phyloP scores from a whole-genome alignment of 2,888 invertebrate species.

The Noctua janthina region DNA sequence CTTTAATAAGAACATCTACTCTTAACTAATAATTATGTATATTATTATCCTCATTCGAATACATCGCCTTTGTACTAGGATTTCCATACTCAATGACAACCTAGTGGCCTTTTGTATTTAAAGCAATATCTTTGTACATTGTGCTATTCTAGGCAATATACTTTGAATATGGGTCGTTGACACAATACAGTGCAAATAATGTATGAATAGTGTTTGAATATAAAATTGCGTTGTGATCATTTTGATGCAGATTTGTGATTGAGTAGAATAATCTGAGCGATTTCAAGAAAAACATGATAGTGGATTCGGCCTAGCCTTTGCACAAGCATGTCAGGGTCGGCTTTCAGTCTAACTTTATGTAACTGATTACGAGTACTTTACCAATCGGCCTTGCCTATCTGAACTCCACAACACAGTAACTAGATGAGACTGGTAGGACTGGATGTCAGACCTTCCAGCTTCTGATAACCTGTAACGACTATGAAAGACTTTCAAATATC shows the following conservation, averaged over 20 bases:
- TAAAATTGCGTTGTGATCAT: neutral
- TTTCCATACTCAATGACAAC: slow-evolving; percentile 37
- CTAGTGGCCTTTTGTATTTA: slow-evolving; percentile 22
- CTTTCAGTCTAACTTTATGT: neutral
- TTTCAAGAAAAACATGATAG: neutral
- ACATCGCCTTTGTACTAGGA: slow-evolving; percentile 30
- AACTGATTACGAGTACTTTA: too few species aligned
- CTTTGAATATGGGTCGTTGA: neutral
- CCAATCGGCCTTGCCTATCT: neutral
- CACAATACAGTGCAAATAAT: slow-evolving; percentile 6
- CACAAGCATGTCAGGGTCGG: neutral
- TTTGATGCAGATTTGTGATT: neutral
- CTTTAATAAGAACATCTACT: neutral
- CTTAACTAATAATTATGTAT: neutral
- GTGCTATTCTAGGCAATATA: slow-evolving; percentile 15
- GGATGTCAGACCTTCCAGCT: neutral
- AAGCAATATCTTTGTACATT: slow-evolving; percentile 16
- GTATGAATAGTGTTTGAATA: neutral
- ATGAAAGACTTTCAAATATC: neutral
- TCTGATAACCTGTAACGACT: neutral
- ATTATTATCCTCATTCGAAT: neutral
- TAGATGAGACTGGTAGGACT: neutral
- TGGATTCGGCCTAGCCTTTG: neutral
- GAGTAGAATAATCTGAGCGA: neutral
- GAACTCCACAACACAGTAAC: neutral